A percentile compares a stretch with the other conserved stretches of the same genome.
Conservation (phyloP, 35 echinoderm and acorn worm species). For the Heliocidaris tuberculata region DNA sequence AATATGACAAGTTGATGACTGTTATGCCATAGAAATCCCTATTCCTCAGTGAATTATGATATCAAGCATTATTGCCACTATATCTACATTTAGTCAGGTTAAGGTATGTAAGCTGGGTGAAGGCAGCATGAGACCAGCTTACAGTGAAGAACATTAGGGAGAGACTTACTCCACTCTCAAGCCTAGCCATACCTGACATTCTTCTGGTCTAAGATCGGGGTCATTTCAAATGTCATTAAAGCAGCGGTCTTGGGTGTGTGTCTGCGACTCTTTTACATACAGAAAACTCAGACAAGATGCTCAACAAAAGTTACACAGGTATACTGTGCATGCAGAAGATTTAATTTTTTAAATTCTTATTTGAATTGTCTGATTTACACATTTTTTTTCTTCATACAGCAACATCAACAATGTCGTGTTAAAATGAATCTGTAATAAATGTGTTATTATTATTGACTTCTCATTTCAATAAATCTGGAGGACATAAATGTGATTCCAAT, state of each 20-base stretch:
- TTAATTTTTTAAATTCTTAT: neutral
- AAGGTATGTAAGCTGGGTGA: neutral
- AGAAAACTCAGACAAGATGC: neutral
- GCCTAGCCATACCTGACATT: slow-evolving; percentile 21
- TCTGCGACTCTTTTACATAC: neutral
- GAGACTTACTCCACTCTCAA: neutral
- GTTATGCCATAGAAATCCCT: neutral
- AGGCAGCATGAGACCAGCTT: slow-evolving; percentile 1
- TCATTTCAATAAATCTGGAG: too few relatives aligned
- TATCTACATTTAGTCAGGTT: neutral
- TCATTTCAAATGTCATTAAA: slow-evolving; percentile 33
- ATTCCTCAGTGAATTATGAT: neutral
- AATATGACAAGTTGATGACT: neutral
- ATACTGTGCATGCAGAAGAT: neutral
- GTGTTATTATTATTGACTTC: too few relatives aligned
- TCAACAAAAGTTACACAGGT: neutral
- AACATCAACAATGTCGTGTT: too few relatives aligned
- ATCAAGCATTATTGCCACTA: neutral
- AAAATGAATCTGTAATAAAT: too few relatives aligned
- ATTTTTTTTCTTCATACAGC: too few relatives aligned
- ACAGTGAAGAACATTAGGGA: slow-evolving; percentile 25
- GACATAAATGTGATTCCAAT: too few relatives aligned
- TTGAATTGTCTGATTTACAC: too few relatives aligned
- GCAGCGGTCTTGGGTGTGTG: neutral
- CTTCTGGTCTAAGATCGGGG: slow-evolving; percentile 18